phyloP scores from a whole-genome alignment of 2,113 vertebrate species.

The Patagioenas fasciata region DNA sequence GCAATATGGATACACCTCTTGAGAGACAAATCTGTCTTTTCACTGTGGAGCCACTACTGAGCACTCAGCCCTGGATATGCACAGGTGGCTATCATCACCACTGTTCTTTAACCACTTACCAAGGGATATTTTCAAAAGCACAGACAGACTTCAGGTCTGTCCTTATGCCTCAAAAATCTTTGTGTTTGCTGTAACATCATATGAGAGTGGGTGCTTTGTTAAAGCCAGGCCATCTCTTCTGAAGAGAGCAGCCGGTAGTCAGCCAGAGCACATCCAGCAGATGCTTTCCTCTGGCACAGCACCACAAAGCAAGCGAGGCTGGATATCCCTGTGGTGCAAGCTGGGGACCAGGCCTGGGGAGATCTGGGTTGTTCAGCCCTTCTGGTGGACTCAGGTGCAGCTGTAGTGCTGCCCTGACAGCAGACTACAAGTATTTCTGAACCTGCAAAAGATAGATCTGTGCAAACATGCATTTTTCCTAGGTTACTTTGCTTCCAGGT shows the following conservation, averaged over 20 bases:
- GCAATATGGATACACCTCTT: not conserved
- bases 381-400: not conserved
- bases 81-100: not conserved
- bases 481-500: not conserved
- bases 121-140: not conserved
- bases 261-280: not conserved
- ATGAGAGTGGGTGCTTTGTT: not conserved
- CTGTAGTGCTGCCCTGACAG: not conserved
- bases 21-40: not conserved
- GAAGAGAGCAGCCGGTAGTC: not conserved
- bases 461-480: not conserved
- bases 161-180: not conserved
- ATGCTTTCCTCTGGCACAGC: fast-evolving
- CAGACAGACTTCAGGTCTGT: not conserved
- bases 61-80: not conserved
- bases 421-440: not conserved
- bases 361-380: not conserved
- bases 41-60: not conserved
- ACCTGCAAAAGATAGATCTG: not conserved
- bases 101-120: not conserved
- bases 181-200: not conserved
- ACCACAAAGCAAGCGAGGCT: not conserved
- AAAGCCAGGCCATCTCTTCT: not conserved
- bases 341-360: not conserved
- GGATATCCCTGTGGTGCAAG: not conserved